A percentile compares a stretch with the other conserved stretches of the same genome.
Evolutionary conservation across 2,113 vertebrate species (phyloP).

Genomic region (Sprattus sprattus): DNA sequence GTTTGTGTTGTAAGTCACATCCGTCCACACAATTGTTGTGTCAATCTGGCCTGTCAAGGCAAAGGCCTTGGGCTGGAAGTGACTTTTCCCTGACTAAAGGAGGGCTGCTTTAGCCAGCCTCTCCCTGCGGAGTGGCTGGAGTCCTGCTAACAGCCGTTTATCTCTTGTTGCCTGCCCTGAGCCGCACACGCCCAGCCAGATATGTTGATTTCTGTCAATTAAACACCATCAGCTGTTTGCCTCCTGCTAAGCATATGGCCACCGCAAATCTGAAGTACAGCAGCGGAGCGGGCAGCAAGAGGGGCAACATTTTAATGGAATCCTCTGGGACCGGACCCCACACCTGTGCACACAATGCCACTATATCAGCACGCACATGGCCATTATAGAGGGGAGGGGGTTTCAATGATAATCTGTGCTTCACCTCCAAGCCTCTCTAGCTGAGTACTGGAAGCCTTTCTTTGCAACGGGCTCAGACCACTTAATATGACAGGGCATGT

Average conservation of each 20-base stretch:
- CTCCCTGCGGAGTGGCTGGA: slow-evolving; percentile 28
- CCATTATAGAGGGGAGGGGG: neutral
- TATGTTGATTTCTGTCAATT: slow-evolving; percentile 82
- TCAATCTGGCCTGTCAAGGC: neutral
- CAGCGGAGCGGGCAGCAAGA: slow-evolving; percentile 58
- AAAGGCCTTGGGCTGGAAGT: neutral
- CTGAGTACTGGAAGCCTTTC: neutral
- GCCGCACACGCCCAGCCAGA: slow-evolving; percentile 51
- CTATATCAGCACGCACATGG: neutral
- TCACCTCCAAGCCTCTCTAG: neutral
- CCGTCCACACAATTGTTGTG: neutral
- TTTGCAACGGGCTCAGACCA: neutral
- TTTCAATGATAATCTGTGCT: slow-evolving; percentile 29
- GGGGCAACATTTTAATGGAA: slow-evolving; percentile 75
- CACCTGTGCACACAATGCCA: slow-evolving; percentile 67
- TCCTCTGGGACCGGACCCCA: slow-evolving; percentile 72
- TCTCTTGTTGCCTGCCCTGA: slow-evolving; percentile 17
- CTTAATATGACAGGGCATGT: neutral
- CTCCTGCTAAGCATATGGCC: slow-evolving; percentile 80
- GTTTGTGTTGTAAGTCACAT: neutral
- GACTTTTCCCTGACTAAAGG: slow-evolving; percentile 18
- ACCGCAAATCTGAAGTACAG: slow-evolving; percentile 73
- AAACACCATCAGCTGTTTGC: slow-evolving; percentile 78
- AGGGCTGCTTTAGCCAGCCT: slow-evolving; percentile 5
- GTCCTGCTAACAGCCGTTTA: slow-evolving; percentile 40